Evolutionary conservation across 2,797 vertebrate species (phyloP).

Genomic region (Microctenopoma lineatum): DNA sequence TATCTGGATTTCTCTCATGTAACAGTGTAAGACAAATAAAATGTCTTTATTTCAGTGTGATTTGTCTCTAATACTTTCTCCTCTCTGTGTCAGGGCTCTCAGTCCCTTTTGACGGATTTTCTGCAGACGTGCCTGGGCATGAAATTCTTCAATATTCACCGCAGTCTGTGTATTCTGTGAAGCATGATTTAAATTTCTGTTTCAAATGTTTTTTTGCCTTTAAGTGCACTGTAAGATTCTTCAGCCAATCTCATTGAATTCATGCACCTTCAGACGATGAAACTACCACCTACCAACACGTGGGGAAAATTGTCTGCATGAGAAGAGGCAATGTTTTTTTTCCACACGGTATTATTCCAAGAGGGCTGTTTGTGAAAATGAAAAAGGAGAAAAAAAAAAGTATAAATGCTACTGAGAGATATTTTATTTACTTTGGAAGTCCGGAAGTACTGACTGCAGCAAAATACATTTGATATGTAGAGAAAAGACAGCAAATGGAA

Average conservation of each 20-base stretch:
- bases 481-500: slow-evolving; percentile 57
- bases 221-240: slow-evolving; percentile 11
- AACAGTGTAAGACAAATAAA: too few relatives aligned
- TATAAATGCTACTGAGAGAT: slow-evolving; percentile 45
- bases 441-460: slow-evolving; percentile 70
- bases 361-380: slow-evolving; percentile 30
- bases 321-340: slow-evolving; percentile 1
- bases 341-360: slow-evolving; percentile 20
- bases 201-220: slow-evolving; percentile 24
- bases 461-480: slow-evolving; percentile 59
- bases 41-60: too few relatives aligned
- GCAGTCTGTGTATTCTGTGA: slow-evolving; percentile 10
- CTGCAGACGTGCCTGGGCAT: slow-evolving; percentile 45
- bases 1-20: too few relatives aligned
- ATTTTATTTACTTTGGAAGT: slow-evolving; percentile 54
- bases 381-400: slow-evolving; percentile 33
- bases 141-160: slow-evolving; percentile 45
- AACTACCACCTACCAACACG: slow-evolving; percentile 32
- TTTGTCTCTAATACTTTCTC: background rate
- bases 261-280: slow-evolving; percentile 19
- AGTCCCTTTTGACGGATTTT: slow-evolving; percentile 18
- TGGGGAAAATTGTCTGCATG: slow-evolving; percentile 1
- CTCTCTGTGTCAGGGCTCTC: slow-evolving; percentile 25
- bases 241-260: slow-evolving; percentile 22
- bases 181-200: slow-evolving; percentile 35